Base-by-base conservation (phyloP, 92 coral and sea anemone species). In the Epizoanthus ramosus region DNA sequence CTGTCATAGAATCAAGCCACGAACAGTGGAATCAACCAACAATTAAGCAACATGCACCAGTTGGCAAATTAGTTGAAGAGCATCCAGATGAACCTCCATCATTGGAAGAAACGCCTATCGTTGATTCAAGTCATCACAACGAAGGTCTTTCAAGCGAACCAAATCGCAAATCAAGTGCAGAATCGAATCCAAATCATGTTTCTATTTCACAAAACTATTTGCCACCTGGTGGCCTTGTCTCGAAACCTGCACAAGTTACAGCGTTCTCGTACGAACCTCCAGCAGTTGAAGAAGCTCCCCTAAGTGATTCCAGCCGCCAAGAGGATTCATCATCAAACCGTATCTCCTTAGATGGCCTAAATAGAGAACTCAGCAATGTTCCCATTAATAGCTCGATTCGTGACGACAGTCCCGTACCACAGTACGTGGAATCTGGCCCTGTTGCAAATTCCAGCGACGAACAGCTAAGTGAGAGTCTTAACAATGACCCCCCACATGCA, bases 211-310 rank as follows among this genome's bases (percentile, higher is more conserved):
- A 60, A n/a, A 69, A 77, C 28, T 77, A 77, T 63, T 68, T 56
- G 2, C 58, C 82, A 41, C 82, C 82, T 14, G 82, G 82, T 59
- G 82, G 82, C 3, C 28, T 77, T 13, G 41, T 77, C 14, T 19
- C 82, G 24, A 77, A 77, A 57, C 71, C 82, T 18, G 58, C 82
- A 13, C 70, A 77, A 22, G 71, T 77, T 22, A 77, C 70, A 39
- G 82, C 70, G 3, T 54, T 61, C 15, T 60, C 70, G 6, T 77
- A 77, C 45, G 82, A 77, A 57, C 82, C 82, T 0, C 82, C 82
- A 61, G 70, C 82, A 22, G 82, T 77, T 8, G 59, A 77, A 77
- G 82, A 77, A 63, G 71, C 70, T 39, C 71, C 82, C 24, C 21
- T 61, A 39, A 43, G 70, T 28, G 53, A 77, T n/a, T 39, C 82